Conservation (phyloP, 2,888 invertebrate species). For the Nomada ferruginata region DNA sequence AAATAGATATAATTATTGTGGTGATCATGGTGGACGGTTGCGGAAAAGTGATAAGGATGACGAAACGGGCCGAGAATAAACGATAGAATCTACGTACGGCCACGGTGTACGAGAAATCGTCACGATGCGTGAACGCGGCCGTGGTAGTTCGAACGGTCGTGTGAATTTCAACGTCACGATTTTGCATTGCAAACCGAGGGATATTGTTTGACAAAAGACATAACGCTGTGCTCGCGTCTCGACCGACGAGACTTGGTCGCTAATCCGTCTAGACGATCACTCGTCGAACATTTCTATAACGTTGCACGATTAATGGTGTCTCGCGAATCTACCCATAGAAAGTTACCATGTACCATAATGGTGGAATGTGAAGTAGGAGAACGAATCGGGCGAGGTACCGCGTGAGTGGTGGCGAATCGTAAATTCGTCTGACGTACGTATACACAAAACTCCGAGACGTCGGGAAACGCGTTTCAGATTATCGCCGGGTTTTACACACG, state of each 20-base stretch:
- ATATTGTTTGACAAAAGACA: neutral
- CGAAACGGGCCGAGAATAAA: slow-evolving; percentile 41
- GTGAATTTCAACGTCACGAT: slow-evolving; percentile 9
- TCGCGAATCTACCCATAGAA: too few species aligned
- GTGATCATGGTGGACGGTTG: slow-evolving; percentile 17
- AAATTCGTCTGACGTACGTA: slow-evolving; percentile 27
- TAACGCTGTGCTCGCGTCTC: neutral
- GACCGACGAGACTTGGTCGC: too few species aligned
- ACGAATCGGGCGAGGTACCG: neutral
- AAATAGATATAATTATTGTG: neutral
- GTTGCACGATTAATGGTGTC: neutral
- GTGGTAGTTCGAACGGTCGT: slow-evolving; percentile 14
- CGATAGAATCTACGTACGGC: slow-evolving; percentile 32
- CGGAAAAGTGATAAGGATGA: slow-evolving; percentile 56
- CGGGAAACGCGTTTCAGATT: slow-evolving; percentile 7
- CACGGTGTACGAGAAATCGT: slow-evolving; percentile 33
- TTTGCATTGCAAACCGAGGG: slow-evolving; percentile 11
- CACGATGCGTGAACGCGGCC: slow-evolving; percentile 23
- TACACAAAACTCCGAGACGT: neutral
- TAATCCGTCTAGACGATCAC: too few species aligned
- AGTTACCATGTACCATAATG: neutral
- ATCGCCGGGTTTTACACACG: neutral
- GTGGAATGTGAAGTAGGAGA: neutral
- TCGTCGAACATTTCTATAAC: too few species aligned
- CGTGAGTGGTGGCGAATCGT: slow-evolving; percentile 13